Evolutionary conservation across 2,888 invertebrate genomes (phyloP).

Genomic region (Pristionchus mayeri): DNA sequence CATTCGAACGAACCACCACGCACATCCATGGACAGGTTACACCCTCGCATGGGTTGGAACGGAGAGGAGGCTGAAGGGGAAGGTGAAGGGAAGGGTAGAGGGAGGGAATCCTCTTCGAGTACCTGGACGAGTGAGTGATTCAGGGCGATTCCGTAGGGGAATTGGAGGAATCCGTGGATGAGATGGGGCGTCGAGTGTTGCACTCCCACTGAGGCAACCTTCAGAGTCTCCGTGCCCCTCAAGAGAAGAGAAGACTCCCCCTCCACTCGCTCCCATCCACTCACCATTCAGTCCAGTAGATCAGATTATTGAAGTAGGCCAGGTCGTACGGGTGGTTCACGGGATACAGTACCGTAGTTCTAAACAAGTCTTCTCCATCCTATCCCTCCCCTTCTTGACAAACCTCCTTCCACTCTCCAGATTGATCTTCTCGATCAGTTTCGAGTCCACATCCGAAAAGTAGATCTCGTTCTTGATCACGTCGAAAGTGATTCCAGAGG

Average conservation of each 20-base stretch:
- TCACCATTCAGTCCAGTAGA: conserved; percentile 64
- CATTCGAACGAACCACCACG: conserved; percentile 44
- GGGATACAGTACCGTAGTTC: conserved; percentile 49
- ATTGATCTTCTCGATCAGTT: conserved; percentile 64
- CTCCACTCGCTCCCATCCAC: neutral
- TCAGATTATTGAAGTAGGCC: conserved; percentile 61
- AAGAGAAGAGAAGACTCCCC: too few species aligned
- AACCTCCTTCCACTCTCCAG: conserved; percentile 56
- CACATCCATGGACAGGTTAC: conserved; percentile 60
- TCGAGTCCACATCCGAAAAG: conserved; percentile 59
- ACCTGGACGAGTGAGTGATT: conserved; percentile 63
- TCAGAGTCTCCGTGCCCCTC: conserved; percentile 60
- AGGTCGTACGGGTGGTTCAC: conserved; percentile 62
- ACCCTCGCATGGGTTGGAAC: conserved; percentile 54
- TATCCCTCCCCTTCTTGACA: neutral
- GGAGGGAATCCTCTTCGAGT: neutral
- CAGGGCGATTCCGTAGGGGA: conserved; percentile 64
- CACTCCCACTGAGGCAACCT: conserved; percentile 56
- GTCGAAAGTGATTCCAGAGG: conserved; percentile 63
- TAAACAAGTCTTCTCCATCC: neutral
- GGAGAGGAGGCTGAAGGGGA: conserved; percentile 50
- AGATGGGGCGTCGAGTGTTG: conserved; percentile 57
- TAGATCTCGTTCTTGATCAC: conserved; percentile 61
- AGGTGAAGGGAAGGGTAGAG: too few species aligned
- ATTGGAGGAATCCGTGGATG: conserved; percentile 59